Evolutionary conservation across 1,140 invertebrate genomes (phyloP), one percentile per base, ranked within the genome.

Genomic region (Acromyrmex echinatior): DNA sequence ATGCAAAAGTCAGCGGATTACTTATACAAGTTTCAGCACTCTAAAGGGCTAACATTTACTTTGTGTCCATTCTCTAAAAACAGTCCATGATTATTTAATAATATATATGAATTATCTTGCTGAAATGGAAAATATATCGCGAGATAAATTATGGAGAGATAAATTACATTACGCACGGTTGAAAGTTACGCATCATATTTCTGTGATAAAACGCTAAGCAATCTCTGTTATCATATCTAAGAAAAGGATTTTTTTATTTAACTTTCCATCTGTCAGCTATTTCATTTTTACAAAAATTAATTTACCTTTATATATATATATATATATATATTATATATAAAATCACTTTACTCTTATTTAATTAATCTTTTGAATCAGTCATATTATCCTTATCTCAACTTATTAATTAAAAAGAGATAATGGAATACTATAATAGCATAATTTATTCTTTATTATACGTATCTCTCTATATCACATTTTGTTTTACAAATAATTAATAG

Each of bases 11-110:
- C 56, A 74, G 28, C 51, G 70, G 45, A 65, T 53, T 84, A 21
- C 65, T n/a, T 45, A 45, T 45, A 62, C 70, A 76, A 84, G 80
- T 74, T 76, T 51, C 39, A 49, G 70, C 80, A 65, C 70, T 84
- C 39, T 18, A 31, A 45, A 10, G 39, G 35, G 7, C 56, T 21
- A 62, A 76, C 25, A 39, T 62, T 84, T 76, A 35, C 45, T 49
- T 18, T 25, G 0, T 51, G 39, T 21, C 10, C 14, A 3, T 21
- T 62, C 25, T 76, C 9, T 31, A 45, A 62, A 84, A 74, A n/a
- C 14, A 51, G 5, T 25, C 10, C 9, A n/a, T 12, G n/a, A 74
- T 62, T 51, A 73, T 73, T 60, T 73, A 18, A 62, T 16, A 82
- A 82, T 74, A 35, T 45, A 81, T 58, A 51, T 9, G 21, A 14